These are phyloP conservation scores for Linnaemya vulpina DNA, from an alignment of 2,888 invertebrate genomes.

Conservation along the genomic window DNA sequence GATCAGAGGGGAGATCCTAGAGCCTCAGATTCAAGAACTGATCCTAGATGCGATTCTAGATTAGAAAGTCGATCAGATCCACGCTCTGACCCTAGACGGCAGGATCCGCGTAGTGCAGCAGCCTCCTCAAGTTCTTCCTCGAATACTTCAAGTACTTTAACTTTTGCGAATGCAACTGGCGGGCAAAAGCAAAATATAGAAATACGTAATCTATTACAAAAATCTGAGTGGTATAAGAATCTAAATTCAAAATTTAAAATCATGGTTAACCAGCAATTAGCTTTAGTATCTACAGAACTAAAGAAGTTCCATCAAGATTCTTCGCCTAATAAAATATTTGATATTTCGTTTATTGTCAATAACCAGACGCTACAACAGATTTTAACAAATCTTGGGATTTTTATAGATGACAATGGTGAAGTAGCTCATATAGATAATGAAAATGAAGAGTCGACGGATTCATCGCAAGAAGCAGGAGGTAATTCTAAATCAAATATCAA, in stretches of 20 bases:
- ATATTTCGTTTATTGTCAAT: constrained; percentile 84
- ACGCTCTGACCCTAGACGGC: constrained; percentile 81
- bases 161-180: constrained; percentile 67
- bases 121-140: constrained; percentile 34
- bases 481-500: constrained; percentile 70
- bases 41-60: constrained; percentile 39
- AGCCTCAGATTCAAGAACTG: constrained; percentile 22
- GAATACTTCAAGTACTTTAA: constrained; percentile 18
- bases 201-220: constrained; percentile 86
- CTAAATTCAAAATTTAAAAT: constrained; percentile 89
- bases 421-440: constrained; percentile 81
- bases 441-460: constrained; percentile 43
- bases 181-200: constrained; percentile 83
- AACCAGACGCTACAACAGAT: constrained; percentile 85
- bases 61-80: constrained; percentile 67
- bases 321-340: constrained; percentile 84
- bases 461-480: constrained; percentile 44
- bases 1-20: constrained; percentile 47
- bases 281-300: constrained; percentile 85
- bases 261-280: constrained; percentile 88
- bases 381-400: constrained; percentile 86
- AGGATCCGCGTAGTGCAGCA: constrained; percentile 68
- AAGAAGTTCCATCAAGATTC: constrained; percentile 86
- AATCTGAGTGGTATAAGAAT: constrained; percentile 88
- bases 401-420: constrained; percentile 85